A percentile compares a stretch with the other conserved stretches of the same genome.
These are phyloP conservation scores for Macaria liturata DNA, from an alignment of 2,888 invertebrate genomes.

Conservation along the genomic window DNA sequence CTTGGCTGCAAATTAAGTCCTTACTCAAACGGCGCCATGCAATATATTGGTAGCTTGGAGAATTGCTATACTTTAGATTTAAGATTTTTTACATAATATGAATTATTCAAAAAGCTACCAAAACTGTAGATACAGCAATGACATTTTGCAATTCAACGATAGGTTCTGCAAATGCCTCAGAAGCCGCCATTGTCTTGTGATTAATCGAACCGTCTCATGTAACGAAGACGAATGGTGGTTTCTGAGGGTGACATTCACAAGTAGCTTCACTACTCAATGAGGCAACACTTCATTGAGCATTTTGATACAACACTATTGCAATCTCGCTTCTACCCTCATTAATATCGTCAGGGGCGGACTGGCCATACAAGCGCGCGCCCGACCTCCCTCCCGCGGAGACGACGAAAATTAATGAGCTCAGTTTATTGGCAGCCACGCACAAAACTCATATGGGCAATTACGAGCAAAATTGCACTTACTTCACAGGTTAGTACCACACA, in stretches of 20 bases:
- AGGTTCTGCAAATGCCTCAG: conserved; percentile 50
- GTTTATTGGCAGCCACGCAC: conserved; percentile 84
- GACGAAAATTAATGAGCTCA: conserved; percentile 84
- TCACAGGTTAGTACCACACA: conserved; percentile 82
- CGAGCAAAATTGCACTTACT: conserved; percentile 83
- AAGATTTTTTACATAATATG: conserved; percentile 1
- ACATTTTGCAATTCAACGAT: conserved; percentile 53
- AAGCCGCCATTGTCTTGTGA: conserved; percentile 43
- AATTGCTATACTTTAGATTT: conserved; percentile 21
- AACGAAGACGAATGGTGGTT: conserved; percentile 46
- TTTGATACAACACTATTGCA: conserved; percentile 77
- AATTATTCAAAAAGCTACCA: conserved; percentile 49
- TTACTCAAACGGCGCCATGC: conserved; percentile 49
- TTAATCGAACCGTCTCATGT: conserved; percentile 8
- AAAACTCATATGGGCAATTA: conserved; percentile 83
- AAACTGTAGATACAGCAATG: conserved; percentile 59
- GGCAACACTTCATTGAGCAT: conserved; percentile 70
- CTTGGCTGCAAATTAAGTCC: conserved; percentile 35
- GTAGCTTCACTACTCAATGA: conserved; percentile 75
- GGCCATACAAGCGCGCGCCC: conserved; percentile 83
- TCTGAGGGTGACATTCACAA: conserved; percentile 64
- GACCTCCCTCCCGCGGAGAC: conserved; percentile 81
- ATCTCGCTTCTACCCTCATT: conserved; percentile 83
- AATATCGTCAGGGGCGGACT: conserved; percentile 84
- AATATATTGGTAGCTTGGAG: conserved; percentile 53